Evolutionary conservation across 2,888 invertebrate genomes (phyloP).

Genomic region (Drosophila heteroneura): DNA sequence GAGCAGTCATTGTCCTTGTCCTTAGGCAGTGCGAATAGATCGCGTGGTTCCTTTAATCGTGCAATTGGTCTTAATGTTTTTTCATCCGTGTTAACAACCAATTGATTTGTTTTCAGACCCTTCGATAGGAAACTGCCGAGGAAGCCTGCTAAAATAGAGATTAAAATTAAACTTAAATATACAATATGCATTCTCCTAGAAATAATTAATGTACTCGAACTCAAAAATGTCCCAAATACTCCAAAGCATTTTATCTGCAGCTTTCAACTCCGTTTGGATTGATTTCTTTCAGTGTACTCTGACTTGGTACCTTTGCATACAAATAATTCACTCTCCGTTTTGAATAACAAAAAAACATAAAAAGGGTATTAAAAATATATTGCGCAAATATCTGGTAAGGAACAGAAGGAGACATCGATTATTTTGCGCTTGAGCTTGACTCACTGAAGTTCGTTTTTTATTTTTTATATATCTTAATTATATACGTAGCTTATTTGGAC

Average conservation of each 20-base stretch:
- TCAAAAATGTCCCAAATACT: neutral
- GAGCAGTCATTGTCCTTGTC: conserved; percentile 89
- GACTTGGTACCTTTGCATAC: neutral
- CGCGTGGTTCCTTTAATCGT: conserved; percentile 89
- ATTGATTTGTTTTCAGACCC: conserved; percentile 88
- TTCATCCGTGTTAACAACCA: conserved; percentile 89
- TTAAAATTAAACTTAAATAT: conserved; percentile 5
- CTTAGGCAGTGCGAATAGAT: conserved; percentile 90
- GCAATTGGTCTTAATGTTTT: conserved; percentile 88
- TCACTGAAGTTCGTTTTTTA: neutral
- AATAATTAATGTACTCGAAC: neutral
- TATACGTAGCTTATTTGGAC: neutral
- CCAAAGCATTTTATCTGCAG: neutral
- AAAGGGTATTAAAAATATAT: neutral
- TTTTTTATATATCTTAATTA: neutral
- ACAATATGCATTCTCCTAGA: neutral
- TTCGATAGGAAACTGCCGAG: conserved; percentile 85
- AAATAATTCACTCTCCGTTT: neutral
- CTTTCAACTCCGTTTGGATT: too few species aligned
- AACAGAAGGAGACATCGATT: neutral
- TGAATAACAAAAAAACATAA: neutral
- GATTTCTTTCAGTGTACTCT: neutral
- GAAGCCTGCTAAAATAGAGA: conserved; percentile 75
- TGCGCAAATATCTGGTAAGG: neutral
- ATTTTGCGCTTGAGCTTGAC: neutral